phyloP scores from a whole-genome alignment of 2,888 invertebrate species.

The Smittia sp. region DNA sequence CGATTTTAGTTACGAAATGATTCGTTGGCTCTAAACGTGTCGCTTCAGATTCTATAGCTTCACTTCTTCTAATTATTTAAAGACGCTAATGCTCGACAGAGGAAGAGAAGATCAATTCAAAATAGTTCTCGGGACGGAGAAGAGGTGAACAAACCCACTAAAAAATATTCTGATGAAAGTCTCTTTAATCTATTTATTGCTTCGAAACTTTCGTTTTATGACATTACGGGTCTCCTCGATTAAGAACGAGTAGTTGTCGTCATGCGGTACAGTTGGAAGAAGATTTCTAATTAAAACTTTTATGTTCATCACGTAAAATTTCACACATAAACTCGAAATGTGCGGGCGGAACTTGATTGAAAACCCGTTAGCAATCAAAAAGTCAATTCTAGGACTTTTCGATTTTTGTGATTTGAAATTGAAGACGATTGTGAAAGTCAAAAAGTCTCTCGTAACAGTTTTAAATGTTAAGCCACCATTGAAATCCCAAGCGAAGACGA shows the following conservation, averaged over 20 bases:
- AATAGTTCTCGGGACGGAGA: background rate
- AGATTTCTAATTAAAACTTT: background rate
- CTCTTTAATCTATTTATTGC: conserved; percentile 37
- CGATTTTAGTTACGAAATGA: too few relatives aligned
- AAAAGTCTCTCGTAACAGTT: conserved; percentile 30
- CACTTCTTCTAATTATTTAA: conserved; percentile 32
- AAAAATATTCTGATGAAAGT: conserved; percentile 38
- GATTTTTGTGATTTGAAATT: background rate
- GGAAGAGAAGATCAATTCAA: background rate
- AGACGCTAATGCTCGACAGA: conserved; percentile 20
- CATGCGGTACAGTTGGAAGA: too few relatives aligned
- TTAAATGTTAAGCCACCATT: conserved; percentile 33
- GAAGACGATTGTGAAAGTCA: conserved; percentile 38
- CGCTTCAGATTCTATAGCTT: background rate
- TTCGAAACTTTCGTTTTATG: conserved; percentile 30
- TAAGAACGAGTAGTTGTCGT: background rate
- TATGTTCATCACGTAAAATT: too few relatives aligned
- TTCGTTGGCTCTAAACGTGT: too few relatives aligned
- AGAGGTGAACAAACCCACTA: conserved; percentile 37
- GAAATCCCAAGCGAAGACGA: conserved; percentile 3
- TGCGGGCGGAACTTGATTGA: too few relatives aligned
- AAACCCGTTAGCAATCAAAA: background rate
- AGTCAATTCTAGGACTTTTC: background rate
- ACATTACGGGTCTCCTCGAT: conserved; percentile 1
- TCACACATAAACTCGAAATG: too few relatives aligned